A percentile compares a stretch with the other conserved stretches of the same genome.
These are phyloP conservation scores for Drosophila peninsularis DNA, from an alignment of 2,888 invertebrate genomes.

Conservation along the genomic window DNA sequence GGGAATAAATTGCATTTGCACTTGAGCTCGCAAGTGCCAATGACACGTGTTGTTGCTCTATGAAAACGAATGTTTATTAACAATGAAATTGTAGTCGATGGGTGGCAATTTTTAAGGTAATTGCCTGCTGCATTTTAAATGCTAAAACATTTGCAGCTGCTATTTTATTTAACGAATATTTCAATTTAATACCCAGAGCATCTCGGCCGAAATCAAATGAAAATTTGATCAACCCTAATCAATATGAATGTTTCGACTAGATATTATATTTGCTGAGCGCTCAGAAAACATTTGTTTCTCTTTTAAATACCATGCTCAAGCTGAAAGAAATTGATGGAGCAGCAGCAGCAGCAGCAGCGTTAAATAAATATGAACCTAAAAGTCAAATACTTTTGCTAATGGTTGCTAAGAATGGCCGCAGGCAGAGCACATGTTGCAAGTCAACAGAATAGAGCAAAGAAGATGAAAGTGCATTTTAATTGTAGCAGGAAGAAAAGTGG, in stretches of 20 bases:
- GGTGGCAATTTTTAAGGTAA: slow-evolving; percentile 49
- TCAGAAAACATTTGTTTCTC: slow-evolving; percentile 3
- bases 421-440: slow-evolving; percentile 25
- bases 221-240: background rate
- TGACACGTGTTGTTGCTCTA: slow-evolving; percentile 26
- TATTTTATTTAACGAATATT: slow-evolving; percentile 40
- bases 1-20: slow-evolving; percentile 73
- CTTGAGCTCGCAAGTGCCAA: slow-evolving; percentile 38
- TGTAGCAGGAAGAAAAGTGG: slow-evolving; percentile 23
- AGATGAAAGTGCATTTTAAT: slow-evolving; percentile 63
- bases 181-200: slow-evolving; percentile 18
- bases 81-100: slow-evolving; percentile 44
- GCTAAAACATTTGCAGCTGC: slow-evolving; percentile 7
- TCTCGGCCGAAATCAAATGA: background rate
- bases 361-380: slow-evolving; percentile 30
- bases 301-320: background rate
- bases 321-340: slow-evolving; percentile 4
- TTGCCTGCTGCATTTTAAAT: slow-evolving; percentile 69
- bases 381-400: slow-evolving; percentile 30
- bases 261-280: background rate
- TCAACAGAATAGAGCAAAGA: slow-evolving; percentile 17
- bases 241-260: background rate
- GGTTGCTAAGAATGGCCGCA: background rate
- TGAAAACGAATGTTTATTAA: slow-evolving; percentile 53
- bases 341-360: slow-evolving; percentile 2